Evolutionary conservation across 1,140 invertebrate species (phyloP), one percentile per base, ranked within the genome.

Genomic region (Achroia grisella): DNA sequence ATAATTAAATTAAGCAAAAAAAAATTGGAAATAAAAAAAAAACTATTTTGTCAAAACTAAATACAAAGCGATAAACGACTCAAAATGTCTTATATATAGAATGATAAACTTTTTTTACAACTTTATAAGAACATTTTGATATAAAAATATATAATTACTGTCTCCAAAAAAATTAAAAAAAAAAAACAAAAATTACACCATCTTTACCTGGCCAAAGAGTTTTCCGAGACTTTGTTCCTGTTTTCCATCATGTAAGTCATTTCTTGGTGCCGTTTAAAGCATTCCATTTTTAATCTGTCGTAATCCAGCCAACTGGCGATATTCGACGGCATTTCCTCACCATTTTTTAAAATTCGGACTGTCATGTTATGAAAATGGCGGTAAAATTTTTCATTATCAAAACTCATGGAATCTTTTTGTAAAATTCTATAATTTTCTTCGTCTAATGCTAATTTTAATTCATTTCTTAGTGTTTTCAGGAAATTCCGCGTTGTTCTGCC

Each of bases 401-500:
- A n/a, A 29, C 52, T 51, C 1, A 45, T 57, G 4, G 39, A 43
- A 28, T 49, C 54, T 55, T 67, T 71, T 4, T 74, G 57, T 9
- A 48, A 34, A 46, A 81, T 51, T 52, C 61, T 75, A 37, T 57
- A 73, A 8, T 39, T 67, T 49, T 81, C 69, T 56, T 87, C 78
- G 50, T 74, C 71, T 69, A 82, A 44, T 29, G 87, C 83, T 36
- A 76, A 48, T 62, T 82, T 84, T 36, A 89, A 65, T 71, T 91
- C 90, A 53, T 80, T 75, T 49, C 86, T 71, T 62, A 91, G 86
- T 33, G 71, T 83, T 58, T 76, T 76, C 35, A 89, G 56, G 71
- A 92, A 92, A 44, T 89, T 80, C 55, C 79, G 72, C 0, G 88
- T 86, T 14, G 84, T 71, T 56, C 85, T 73, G 12, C 60, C 68